Evolutionary conservation across 2,113 vertebrate species (phyloP).

Genomic region (Cephalopterus ornatus): DNA sequence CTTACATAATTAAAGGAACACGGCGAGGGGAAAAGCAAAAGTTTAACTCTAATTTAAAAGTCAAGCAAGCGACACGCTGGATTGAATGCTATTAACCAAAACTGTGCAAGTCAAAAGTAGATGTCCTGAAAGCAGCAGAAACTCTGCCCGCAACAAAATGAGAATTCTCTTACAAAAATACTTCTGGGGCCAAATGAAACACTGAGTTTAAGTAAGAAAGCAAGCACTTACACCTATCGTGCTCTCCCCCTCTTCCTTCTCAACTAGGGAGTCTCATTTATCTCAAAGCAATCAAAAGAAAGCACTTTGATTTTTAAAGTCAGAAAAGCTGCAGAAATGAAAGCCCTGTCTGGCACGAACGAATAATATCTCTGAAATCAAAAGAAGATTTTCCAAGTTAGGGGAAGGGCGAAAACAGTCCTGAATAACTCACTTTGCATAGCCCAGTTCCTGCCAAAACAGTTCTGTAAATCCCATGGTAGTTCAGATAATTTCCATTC

Average conservation of each 20-base stretch:
- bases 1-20: not conserved
- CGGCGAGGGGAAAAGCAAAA: not conserved
- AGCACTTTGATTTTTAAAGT: not conserved
- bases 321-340: slow-evolving; percentile 21
- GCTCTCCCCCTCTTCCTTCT: not conserved
- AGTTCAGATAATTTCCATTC: slow-evolving; percentile 47
- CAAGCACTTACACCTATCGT: not conserved
- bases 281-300: slow-evolving; percentile 30
- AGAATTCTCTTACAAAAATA: slow-evolving; percentile 13
- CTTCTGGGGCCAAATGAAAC: slow-evolving; percentile 24
- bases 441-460: slow-evolving; percentile 42
- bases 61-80: not conserved
- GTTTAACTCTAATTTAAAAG: not conserved
- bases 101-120: not conserved
- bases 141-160: not conserved
- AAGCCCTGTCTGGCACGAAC: not conserved
- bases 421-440: slow-evolving; percentile 44
- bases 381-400: slow-evolving; percentile 42
- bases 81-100: not conserved
- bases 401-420: slow-evolving; percentile 27
- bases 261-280: not conserved
- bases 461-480: slow-evolving; percentile 27
- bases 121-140: slow-evolving; percentile 15
- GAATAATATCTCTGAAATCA: slow-evolving; percentile 31
- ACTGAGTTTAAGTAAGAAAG: slow-evolving; percentile 12